A percentile compares a stretch with the other conserved stretches of the same genome.
phyloP scores from a whole-genome alignment of 2,797 vertebrate genomes.

The Sebastolobus altivelis region DNA sequence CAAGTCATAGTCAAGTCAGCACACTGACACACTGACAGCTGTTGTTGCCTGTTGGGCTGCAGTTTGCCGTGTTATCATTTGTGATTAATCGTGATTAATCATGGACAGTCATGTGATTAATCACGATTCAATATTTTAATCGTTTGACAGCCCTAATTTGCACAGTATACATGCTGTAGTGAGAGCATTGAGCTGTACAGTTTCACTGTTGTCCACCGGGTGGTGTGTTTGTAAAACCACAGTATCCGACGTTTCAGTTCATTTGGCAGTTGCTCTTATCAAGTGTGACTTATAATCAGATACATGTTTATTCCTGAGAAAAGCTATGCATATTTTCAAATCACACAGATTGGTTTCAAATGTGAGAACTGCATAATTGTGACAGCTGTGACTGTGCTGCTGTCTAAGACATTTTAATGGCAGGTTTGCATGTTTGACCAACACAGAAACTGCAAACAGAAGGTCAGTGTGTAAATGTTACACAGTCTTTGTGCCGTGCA shows the following conservation, averaged over 20 bases:
- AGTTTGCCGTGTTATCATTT: no score
- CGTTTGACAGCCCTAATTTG: no score
- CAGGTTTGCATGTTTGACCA: slow-evolving; percentile 30
- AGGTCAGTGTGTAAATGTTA: slow-evolving; percentile 56
- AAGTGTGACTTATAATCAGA: slow-evolving; percentile 51
- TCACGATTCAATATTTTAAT: no score
- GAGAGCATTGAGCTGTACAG: neutral
- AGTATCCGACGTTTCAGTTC: slow-evolving; percentile 47
- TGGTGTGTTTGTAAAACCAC: slow-evolving; percentile 63
- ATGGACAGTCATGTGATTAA: no score
- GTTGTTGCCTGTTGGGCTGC: no score
- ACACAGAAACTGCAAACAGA: slow-evolving; percentile 38
- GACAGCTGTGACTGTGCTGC: slow-evolving; percentile 1
- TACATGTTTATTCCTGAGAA: slow-evolving; percentile 10
- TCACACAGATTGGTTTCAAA: slow-evolving; percentile 22
- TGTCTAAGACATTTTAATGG: slow-evolving; percentile 20
- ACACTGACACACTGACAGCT: no score
- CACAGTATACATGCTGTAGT: neutral
- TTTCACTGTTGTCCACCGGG: slow-evolving; percentile 63
- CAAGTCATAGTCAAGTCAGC: no score
- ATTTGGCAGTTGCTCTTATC: slow-evolving; percentile 51
- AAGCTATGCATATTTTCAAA: slow-evolving; percentile 30
- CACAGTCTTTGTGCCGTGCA: slow-evolving; percentile 1
- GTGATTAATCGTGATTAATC: no score
- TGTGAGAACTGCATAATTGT: slow-evolving; percentile 36